Evolutionary conservation across 2,888 invertebrate genomes (phyloP), one percentile per base, ranked within the genome.

Genomic region (Apamea crenata): DNA sequence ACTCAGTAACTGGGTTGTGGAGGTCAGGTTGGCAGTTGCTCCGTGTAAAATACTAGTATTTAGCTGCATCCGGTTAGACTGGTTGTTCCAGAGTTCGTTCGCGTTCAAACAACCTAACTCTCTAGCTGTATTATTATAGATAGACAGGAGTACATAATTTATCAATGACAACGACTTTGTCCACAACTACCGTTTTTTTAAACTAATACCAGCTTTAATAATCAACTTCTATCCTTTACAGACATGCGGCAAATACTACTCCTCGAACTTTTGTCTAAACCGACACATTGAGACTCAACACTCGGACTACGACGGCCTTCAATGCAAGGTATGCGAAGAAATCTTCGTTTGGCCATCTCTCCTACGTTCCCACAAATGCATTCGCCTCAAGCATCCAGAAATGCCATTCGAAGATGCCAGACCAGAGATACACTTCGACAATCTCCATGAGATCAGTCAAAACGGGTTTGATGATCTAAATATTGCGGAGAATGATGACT

Each of bases 321-420:
- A 90, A 12, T 96, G 96, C 81, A 89, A 92, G 7, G 90, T 92
- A 0, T 96, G 96, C 18, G 96, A 96, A 63, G 96, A 96, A 76
- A 93, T 90, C 0, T 96, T 96, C 50, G 93, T 93, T 0, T 96
- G 95, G 95, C 95, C 95, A 0, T 95, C 95, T 0, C 83, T 96
- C 0, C 91, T 96, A 0, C 74, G 87, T 32, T 88, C 91, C 0
- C 96, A 96, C 79, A 94, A 93, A 3, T 96, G 96, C 78, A 94
- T 95, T 2, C 91, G 95, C 0, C 73, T 93, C 0, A 91, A 91
- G 36, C 85, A 91, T 3, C 94, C 94, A 0, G 95, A 96, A 77
- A 93, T 94, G 92, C 93, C 94, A 0, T 95, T 95, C 5, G 91
- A 94, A 3, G 96, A 95, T 59, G 94, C 94, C 0, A 81, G 94